Evolutionary conservation across 2,888 invertebrate species (phyloP).

Genomic region (Dexiosoma caninum): DNA sequence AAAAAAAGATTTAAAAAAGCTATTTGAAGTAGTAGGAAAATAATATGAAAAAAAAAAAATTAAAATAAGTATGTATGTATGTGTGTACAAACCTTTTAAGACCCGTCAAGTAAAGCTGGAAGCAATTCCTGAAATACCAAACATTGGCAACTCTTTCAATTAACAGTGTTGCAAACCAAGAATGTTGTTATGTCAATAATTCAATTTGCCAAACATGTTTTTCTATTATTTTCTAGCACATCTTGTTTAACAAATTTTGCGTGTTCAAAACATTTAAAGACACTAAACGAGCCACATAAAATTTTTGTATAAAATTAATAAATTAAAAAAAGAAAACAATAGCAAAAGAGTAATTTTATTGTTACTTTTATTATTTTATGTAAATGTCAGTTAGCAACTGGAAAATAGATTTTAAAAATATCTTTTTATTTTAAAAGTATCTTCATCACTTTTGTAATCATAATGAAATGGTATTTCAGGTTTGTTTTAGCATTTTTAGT

Average conservation of each 20-base stretch:
- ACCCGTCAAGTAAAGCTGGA: background rate
- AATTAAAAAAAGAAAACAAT: background rate
- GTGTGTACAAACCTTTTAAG: background rate
- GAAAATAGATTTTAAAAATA: background rate
- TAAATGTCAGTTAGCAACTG: constrained; percentile 42
- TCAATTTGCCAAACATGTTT: background rate
- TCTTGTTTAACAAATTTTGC: background rate
- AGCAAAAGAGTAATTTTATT: constrained; percentile 28
- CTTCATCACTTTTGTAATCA: background rate
- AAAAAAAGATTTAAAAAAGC: no score
- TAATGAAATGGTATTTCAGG: background rate
- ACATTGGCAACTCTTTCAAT: background rate
- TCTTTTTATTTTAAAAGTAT: background rate
- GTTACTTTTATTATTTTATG: constrained; percentile 12
- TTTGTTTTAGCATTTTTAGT: background rate
- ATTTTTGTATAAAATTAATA: background rate
- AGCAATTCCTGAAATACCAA: background rate
- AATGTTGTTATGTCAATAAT: background rate
- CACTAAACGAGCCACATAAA: background rate
- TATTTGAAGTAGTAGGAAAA: no score
- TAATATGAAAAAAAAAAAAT: no score
- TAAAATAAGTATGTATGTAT: no score
- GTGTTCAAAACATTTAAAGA: background rate
- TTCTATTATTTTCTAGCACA: background rate
- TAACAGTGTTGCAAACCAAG: background rate